Conservation (phyloP, 2,888 invertebrate species). For the Hemistola chrysoprasaria region DNA sequence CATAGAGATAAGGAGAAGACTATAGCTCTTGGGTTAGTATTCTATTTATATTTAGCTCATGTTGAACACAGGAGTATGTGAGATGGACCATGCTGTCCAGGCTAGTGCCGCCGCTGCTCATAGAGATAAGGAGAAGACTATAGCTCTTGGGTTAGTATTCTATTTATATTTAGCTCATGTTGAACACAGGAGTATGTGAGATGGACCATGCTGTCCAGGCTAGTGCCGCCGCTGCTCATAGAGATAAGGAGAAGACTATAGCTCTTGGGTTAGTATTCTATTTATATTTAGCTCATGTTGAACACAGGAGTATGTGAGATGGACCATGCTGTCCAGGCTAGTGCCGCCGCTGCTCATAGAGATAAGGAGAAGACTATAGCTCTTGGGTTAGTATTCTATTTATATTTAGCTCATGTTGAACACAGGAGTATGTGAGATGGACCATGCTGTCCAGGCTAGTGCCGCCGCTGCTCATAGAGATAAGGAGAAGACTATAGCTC, state of each 20-base stretch:
- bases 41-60: too few relatives aligned
- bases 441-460: conserved; percentile 32
- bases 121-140: conserved; percentile 28
- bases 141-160: conserved; percentile 48
- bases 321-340: conserved; percentile 34
- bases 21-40: conserved; percentile 44
- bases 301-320: too few relatives aligned
- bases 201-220: conserved; percentile 32
- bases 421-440: too few relatives aligned
- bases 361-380: conserved; percentile 30
- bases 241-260: conserved; percentile 28
- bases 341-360: conserved; percentile 25
- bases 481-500: conserved; percentile 29
- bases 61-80: conserved; percentile 48
- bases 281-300: too few relatives aligned
- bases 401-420: too few relatives aligned
- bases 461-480: conserved; percentile 21
- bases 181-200: too few relatives aligned
- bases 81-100: conserved; percentile 39
- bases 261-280: conserved; percentile 51
- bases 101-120: conserved; percentile 29
- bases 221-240: conserved; percentile 29
- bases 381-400: too few relatives aligned
- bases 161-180: too few relatives aligned
- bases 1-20: conserved; percentile 28